These are phyloP conservation scores for Drosophila nr. perissopoda DNA, from an alignment of 2,888 invertebrate genomes.

Conservation along the genomic window DNA sequence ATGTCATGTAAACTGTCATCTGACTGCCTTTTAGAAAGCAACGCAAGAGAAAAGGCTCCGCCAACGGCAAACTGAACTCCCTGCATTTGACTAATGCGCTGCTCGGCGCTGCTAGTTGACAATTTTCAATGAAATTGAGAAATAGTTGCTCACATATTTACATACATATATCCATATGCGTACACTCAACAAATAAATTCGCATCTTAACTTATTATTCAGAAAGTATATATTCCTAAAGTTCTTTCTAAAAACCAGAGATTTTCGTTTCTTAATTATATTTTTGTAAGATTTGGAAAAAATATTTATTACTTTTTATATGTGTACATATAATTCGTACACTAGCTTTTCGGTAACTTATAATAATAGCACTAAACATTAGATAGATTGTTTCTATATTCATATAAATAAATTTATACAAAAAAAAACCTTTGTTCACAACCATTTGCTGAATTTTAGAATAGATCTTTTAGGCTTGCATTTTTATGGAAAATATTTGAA, in stretches of 20 bases:
- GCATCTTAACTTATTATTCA: not conserved
- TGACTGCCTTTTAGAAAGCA: constrained; percentile 33
- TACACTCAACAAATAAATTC: not conserved
- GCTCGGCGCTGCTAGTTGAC: constrained; percentile 56
- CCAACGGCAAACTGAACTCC: constrained; percentile 29
- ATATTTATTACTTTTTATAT: not conserved
- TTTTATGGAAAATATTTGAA: not conserved
- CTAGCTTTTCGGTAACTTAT: not conserved
- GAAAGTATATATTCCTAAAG: not conserved
- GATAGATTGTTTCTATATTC: not conserved
- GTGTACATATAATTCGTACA: not conserved
- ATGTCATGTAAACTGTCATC: constrained; percentile 70
- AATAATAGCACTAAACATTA: not conserved
- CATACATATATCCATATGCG: constrained; percentile 2
- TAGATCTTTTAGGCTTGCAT: fast-evolving
- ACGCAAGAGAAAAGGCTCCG: constrained; percentile 29
- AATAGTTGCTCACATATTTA: constrained; percentile 58
- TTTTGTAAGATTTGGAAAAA: not conserved
- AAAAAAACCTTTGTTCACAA: not conserved
- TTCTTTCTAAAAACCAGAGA: not conserved
- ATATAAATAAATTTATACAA: not conserved
- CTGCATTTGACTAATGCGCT: constrained; percentile 69
- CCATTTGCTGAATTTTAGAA: not conserved
- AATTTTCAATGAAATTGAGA: constrained; percentile 68
- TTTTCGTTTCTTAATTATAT: not conserved